Evolutionary conservation across 2,113 vertebrate species (phyloP).

Genomic region (Pipra filicauda): DNA sequence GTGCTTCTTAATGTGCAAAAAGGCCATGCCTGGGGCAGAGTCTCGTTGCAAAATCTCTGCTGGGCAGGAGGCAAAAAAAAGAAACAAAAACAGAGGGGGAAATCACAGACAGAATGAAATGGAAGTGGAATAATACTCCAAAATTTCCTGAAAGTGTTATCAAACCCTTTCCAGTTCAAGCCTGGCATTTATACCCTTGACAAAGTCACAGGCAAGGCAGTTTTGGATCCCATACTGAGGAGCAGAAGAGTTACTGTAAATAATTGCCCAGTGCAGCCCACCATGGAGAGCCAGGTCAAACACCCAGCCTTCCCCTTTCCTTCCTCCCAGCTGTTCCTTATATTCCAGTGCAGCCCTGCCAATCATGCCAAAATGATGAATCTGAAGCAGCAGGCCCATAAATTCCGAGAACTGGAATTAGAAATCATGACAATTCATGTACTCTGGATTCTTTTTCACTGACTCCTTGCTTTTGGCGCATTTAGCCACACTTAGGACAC

Average conservation of each 20-base stretch:
- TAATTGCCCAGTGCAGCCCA: not conserved
- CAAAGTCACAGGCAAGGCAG: not conserved
- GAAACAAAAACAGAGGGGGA: not conserved
- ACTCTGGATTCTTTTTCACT: not conserved
- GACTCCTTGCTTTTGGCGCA: not conserved
- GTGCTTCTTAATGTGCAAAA: not conserved
- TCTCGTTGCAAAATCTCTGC: not conserved
- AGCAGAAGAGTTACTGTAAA: not conserved
- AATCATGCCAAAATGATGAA: not conserved
- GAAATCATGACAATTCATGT: not conserved
- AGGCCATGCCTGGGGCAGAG: not conserved
- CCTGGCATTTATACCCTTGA: not conserved
- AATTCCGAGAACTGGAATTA: not conserved
- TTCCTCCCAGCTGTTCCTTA: conserved; percentile 25
- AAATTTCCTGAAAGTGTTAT: not conserved
- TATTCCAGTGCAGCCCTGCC: not conserved
- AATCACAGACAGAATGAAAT: not conserved
- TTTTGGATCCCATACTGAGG: not conserved
- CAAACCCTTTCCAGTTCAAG: not conserved
- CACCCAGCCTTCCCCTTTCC: not conserved
- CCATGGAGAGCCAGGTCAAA: not conserved
- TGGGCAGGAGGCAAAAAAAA: not conserved
- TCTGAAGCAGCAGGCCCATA: not conserved
- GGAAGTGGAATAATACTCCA: not conserved
- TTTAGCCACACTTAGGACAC: not conserved